Percentiles rank a stretch among this genome's conserved stretches.
Evolutionary conservation across 2,113 vertebrate genomes (phyloP).

Genomic region (Rutilus rutilus): DNA sequence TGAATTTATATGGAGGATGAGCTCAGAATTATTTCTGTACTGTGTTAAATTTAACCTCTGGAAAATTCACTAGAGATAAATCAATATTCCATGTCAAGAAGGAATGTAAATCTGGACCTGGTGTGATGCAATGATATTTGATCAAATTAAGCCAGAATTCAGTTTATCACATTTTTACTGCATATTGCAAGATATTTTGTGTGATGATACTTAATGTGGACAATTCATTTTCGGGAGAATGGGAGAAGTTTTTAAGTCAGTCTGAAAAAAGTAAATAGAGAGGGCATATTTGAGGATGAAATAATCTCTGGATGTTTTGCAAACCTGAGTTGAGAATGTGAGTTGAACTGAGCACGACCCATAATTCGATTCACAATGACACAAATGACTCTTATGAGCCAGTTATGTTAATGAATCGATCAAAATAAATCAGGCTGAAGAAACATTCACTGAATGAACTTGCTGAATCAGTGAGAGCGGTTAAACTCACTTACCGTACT

Average conservation of each 20-base stretch:
- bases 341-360: not conserved
- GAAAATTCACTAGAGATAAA: conserved; percentile 50
- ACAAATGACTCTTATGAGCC: not conserved
- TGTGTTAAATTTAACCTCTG: conserved; percentile 52
- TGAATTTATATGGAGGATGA: not conserved
- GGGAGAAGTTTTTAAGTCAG: too few species aligned
- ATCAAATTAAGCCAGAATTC: conserved; percentile 5
- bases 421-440: not conserved
- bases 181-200: too few species aligned
- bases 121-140: conserved; percentile 1
- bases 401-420: not conserved
- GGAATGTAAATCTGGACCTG: conserved; percentile 10
- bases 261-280: too few species aligned
- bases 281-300: not conserved
- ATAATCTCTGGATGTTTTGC: not conserved
- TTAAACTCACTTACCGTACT: too few species aligned
- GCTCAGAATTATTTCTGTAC: not conserved
- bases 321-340: not conserved
- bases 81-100: not conserved
- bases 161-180: not conserved
- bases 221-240: too few species aligned
- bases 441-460: not conserved
- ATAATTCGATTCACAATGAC: not conserved
- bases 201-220: too few species aligned
- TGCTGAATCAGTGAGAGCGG: not conserved